Percentiles rank a stretch among this genome's conserved stretches.
phyloP scores from a whole-genome alignment of 30 jellyfish, hydroid and myxozoan genomes.

The Chironex yamaguchii region DNA sequence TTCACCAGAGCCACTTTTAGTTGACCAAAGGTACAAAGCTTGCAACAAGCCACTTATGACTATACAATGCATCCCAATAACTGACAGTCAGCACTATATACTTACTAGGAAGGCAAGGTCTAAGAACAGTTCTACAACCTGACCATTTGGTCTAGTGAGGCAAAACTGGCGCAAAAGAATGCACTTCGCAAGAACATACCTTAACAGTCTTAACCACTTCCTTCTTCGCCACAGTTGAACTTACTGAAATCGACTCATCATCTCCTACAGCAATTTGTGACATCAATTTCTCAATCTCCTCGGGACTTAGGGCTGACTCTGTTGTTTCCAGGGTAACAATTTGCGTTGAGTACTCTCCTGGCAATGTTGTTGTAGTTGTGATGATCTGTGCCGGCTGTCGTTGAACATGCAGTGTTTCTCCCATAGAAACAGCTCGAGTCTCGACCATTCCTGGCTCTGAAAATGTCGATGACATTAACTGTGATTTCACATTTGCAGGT shows the following conservation, averaged over 20 bases:
- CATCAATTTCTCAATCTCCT: neutral
- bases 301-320: neutral
- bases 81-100: too few species aligned
- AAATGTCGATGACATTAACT: neutral
- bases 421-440: neutral
- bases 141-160: too few species aligned
- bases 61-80: too few species aligned
- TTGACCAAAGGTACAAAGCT: too few species aligned
- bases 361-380: neutral
- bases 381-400: neutral
- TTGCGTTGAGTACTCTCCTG: neutral
- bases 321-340: neutral
- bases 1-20: too few species aligned
- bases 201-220: neutral
- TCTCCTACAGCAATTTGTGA: neutral
- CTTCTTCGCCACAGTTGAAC: neutral
- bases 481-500: neutral
- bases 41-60: too few species aligned
- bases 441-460: neutral
- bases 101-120: too few species aligned
- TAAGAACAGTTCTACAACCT: too few species aligned
- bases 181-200: too few species aligned
- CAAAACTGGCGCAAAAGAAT: too few species aligned
- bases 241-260: neutral
- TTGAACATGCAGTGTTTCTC: neutral